Percentiles rank a stretch among this genome's conserved stretches.
Conservation (phyloP, 2,113 vertebrate genomes). For the Thalassoma bifasciatum region DNA sequence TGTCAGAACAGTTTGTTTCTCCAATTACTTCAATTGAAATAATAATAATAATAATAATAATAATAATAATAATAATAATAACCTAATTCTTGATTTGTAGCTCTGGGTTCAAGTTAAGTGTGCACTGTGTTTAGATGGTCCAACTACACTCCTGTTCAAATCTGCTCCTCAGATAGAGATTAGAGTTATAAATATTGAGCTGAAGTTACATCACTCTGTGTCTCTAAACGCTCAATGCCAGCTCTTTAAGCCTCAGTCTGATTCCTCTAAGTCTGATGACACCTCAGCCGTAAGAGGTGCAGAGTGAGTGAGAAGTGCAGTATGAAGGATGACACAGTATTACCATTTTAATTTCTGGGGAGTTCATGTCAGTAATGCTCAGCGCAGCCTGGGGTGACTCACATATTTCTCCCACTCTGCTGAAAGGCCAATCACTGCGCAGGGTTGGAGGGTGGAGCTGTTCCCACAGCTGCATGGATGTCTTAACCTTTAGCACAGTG, state of each 20-base stretch:
- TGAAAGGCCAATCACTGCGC: conserved; percentile 13
- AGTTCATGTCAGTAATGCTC: conserved; percentile 11
- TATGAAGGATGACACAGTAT: conserved; percentile 24
- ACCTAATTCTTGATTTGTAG: no score
- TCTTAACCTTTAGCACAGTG: conserved; percentile 39
- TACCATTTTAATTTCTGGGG: conserved; percentile 44
- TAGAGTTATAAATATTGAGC: no score
- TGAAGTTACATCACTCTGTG: no score
- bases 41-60: no score
- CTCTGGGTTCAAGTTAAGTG: no score
- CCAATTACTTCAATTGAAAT: no score
- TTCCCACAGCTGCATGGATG: conserved; percentile 2
- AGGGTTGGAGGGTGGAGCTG: conserved; percentile 1
- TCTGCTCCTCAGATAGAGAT: no score
- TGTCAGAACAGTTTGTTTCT: no score
- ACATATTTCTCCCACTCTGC: conserved; percentile 2
- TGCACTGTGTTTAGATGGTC: no score
- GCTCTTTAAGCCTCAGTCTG: background rate
- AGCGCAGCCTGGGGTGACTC: background rate
- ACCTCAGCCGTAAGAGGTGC: background rate
- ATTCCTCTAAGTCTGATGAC: conserved; percentile 8
- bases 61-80: no score
- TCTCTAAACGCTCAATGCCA: background rate
- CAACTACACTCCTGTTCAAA: no score
- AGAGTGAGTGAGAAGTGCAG: background rate